Evolutionary conservation across 2,888 invertebrate species (phyloP).

Genomic region (Chironomus tentans): DNA sequence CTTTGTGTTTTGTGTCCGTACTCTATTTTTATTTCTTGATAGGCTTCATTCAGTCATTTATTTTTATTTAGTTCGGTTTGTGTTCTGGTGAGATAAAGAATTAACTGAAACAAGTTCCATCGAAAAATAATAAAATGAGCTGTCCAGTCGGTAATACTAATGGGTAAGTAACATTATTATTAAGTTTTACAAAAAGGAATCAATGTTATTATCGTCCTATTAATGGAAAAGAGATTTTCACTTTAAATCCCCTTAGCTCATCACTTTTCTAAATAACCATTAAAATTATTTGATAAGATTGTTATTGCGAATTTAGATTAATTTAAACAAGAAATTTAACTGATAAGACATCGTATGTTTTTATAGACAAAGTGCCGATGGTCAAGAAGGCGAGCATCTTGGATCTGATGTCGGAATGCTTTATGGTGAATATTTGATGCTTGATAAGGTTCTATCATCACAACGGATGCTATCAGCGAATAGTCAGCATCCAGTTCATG

Average conservation of each 20-base stretch:
- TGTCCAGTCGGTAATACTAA: constrained; percentile 18
- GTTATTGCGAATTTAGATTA: too few species aligned
- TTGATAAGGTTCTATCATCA: constrained; percentile 75
- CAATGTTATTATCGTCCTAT: too few species aligned
- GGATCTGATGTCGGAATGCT: constrained; percentile 70
- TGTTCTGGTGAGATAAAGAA: background rate
- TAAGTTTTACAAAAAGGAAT: too few species aligned
- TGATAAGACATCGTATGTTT: background rate
- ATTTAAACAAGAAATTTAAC: background rate
- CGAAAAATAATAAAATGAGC: constrained; percentile 14
- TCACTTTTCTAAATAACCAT: too few species aligned
- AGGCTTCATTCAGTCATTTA: background rate
- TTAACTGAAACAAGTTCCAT: background rate
- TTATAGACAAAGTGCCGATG: constrained; percentile 6
- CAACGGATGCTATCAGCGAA: constrained; percentile 73
- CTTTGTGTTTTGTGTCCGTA: background rate
- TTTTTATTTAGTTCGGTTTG: background rate
- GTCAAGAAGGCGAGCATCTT: constrained; percentile 48
- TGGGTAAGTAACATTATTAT: constrained; percentile 2
- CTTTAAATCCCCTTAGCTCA: too few species aligned
- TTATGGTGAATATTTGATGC: constrained; percentile 82
- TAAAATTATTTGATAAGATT: too few species aligned
- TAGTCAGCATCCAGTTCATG: constrained; percentile 71
- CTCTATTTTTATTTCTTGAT: background rate
- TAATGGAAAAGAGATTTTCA: too few species aligned